These are phyloP conservation scores for Odontothrips loti DNA, from an alignment of 2,888 invertebrate species.

Conservation along the genomic window DNA sequence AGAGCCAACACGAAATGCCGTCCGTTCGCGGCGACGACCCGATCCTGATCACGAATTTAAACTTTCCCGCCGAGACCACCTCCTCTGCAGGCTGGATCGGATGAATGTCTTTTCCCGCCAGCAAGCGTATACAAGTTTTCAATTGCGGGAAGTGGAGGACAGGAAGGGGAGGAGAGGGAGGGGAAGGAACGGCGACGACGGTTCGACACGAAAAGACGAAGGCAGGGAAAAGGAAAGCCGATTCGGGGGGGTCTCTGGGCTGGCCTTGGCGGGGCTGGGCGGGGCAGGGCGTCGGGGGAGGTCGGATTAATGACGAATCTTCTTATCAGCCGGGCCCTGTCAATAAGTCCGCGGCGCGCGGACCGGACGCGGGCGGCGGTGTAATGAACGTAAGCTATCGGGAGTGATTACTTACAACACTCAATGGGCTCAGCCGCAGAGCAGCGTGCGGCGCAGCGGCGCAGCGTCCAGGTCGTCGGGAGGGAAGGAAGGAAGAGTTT, in stretches of 20 bases:
- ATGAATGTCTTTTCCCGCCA: no score
- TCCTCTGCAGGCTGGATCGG: no score
- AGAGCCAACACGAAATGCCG: no score
- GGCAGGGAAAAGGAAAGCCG: no score
- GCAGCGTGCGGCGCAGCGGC: neutral
- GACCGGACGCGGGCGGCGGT: no score
- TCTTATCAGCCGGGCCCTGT: neutral
- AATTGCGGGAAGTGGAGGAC: neutral
- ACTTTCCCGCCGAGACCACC: neutral
- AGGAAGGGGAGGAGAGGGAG: neutral
- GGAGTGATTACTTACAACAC: no score
- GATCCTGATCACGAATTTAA: neutral
- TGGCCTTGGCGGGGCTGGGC: neutral
- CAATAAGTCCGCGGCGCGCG: neutral
- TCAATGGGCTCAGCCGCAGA: no score
- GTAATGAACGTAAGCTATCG: no score
- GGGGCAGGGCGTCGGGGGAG: neutral
- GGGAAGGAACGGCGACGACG: neutral
- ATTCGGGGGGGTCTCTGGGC: neutral
- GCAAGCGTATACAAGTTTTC: conserved; percentile 1
- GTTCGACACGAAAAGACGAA: no score
- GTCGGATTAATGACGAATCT: conserved; percentile 6
- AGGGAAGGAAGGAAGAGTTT: no score
- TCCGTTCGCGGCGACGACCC: neutral
- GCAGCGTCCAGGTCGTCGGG: no score